Evolutionary conservation across 1,140 invertebrate species (phyloP), one percentile per base, ranked within the genome.

Genomic region (Aphis craccivora): DNA sequence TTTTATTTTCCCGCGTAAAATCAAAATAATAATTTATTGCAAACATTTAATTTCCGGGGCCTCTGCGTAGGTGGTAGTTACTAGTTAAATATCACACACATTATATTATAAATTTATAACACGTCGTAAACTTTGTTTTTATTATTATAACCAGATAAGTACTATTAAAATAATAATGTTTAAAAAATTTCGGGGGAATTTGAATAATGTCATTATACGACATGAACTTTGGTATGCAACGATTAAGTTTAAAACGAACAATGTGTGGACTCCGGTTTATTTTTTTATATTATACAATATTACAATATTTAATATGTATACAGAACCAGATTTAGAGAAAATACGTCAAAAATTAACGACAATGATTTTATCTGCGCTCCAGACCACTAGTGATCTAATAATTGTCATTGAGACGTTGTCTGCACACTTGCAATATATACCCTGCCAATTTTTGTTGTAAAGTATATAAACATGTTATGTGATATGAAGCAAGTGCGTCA

Each of bases 1-100:
- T 67, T 67, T 14, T 76, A 76, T 76, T 76, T 76, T 76, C 60
- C 60, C 60, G 60, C 60, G 60, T 76, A 76, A 76, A 76, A 76
- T 76, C 60, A n/a, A 76, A 76, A 76, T 76, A 76, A 76, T 18
- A 18, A 76, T 76, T 18, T n/a, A 67, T n/a, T n/a, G 30, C 60
- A 6, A 67, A 11, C 30, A n/a, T 67, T 67, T n/a, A n/a, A 30
- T 76, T 76, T 76, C 60, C 60, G 30, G 60, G 60, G 30, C 60
- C 30, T 67, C 11, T 30, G 14, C 60, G 14, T n/a, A 76, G 53
- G 53, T 11, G 3, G 55, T 60, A 60, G 55, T n/a, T 67, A n/a
- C 30, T 60, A 60, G 55, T n/a, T 67, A n/a, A 11, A 76, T 8
- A 45, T 18, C 14, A 4, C 18, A 18, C 60, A 76, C 60, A 67